Evolutionary conservation across 2,113 vertebrate species (phyloP).

Genomic region (Thamnaconus septentrionalis): DNA sequence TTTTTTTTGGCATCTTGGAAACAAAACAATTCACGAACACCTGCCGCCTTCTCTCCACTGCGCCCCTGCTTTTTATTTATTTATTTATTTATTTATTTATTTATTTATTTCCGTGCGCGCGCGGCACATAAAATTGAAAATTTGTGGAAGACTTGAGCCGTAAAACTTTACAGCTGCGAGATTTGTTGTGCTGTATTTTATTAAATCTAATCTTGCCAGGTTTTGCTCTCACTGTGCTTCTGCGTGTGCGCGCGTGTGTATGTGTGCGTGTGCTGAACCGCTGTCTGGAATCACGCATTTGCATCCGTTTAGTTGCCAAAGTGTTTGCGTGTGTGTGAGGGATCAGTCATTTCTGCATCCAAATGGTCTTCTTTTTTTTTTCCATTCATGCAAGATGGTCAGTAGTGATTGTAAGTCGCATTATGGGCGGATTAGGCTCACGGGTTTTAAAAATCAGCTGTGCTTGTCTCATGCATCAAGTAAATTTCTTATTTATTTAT

Average conservation of each 20-base stretch:
- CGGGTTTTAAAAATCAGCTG: neutral
- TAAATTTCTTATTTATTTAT: too few relatives aligned
- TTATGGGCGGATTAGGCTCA: neutral
- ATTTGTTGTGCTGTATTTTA: slow-evolving; percentile 73
- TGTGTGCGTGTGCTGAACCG: slow-evolving; percentile 29
- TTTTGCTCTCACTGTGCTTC: slow-evolving; percentile 9
- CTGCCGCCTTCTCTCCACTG: slow-evolving; percentile 62
- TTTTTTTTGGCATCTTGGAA: slow-evolving; percentile 52
- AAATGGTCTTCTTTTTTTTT: neutral
- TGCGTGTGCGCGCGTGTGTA: too few relatives aligned
- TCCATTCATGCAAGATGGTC: neutral
- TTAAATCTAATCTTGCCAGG: slow-evolving; percentile 63
- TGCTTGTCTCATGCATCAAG: neutral
- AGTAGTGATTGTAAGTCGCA: neutral
- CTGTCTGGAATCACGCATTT: slow-evolving; percentile 32
- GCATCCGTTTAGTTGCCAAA: slow-evolving; percentile 32
- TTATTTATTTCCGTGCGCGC: neutral
- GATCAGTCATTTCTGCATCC: neutral
- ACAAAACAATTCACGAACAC: slow-evolving; percentile 68
- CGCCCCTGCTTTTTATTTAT: neutral
- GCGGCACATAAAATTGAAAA: slow-evolving; percentile 62
- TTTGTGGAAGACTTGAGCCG: slow-evolving; percentile 61
- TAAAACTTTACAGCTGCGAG: slow-evolving; percentile 70
- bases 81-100: too few relatives aligned
- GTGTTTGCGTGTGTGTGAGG: neutral